Conservation (phyloP, 2,888 invertebrate species). For the Trissolcus japonicus region DNA sequence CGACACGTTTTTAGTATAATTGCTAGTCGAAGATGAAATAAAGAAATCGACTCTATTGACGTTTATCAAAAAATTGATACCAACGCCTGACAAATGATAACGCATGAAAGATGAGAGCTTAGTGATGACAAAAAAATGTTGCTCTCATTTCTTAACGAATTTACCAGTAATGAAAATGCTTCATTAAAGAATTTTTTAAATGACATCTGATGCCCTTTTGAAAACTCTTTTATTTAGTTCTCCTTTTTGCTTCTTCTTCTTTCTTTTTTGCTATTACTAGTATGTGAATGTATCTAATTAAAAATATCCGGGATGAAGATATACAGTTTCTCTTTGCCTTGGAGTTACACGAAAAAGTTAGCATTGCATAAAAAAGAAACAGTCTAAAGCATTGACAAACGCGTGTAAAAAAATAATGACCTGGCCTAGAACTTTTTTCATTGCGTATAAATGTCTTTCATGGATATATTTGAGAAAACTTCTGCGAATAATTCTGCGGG, state of each 20-base stretch:
- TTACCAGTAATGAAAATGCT: not conserved
- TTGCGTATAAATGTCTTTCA: slow-evolving; percentile 9
- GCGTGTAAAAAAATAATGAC: slow-evolving; percentile 13
- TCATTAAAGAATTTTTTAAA: not conserved
- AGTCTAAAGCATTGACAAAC: slow-evolving; percentile 13
- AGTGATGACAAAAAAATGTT: not conserved
- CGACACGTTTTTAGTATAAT: slow-evolving; percentile 41
- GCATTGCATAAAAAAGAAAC: not conserved
- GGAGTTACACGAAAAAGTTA: not conserved
- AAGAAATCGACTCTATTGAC: slow-evolving; percentile 39
- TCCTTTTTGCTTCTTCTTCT: too few species aligned
- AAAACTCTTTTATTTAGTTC: too few species aligned
- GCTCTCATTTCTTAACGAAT: not conserved
- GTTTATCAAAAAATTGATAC: slow-evolving; percentile 40
- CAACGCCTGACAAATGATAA: slow-evolving; percentile 28
- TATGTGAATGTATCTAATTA: too few species aligned
- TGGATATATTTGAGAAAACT: slow-evolving; percentile 6
- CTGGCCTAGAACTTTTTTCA: slow-evolving; percentile 18
- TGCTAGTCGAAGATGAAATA: slow-evolving; percentile 34
- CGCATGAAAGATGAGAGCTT: not conserved
- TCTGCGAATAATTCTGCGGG: not conserved
- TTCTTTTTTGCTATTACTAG: too few species aligned
- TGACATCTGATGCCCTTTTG: too few species aligned
- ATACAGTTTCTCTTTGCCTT: too few species aligned
- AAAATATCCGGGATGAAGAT: too few species aligned